phyloP scores from a whole-genome alignment of 53 echinoderm and acorn worm genomes.

The Astropecten irregularis region DNA sequence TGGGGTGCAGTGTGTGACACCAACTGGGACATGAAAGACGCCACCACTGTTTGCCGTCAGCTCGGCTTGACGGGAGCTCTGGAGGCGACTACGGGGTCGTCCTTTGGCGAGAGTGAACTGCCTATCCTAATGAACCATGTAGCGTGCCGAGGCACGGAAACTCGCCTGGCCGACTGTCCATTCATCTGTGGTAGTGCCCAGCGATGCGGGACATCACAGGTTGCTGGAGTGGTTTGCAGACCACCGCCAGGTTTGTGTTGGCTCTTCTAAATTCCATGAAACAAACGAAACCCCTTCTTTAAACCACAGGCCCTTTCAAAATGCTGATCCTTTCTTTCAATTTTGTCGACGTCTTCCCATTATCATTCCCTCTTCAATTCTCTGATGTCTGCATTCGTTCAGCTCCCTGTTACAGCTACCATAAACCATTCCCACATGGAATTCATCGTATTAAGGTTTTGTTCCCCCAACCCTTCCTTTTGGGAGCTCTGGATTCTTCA shows the following conservation, averaged over 20 bases:
- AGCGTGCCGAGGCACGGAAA: conserved; percentile 4
- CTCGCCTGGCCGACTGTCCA: neutral
- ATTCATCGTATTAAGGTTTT: no score
- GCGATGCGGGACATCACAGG: neutral
- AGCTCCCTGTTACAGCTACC: no score
- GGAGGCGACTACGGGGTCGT: neutral
- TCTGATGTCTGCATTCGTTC: no score
- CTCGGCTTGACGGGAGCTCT: conserved; percentile 3
- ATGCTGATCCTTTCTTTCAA: no score
- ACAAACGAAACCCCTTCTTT: no score
- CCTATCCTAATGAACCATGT: conserved; percentile 6
- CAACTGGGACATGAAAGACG: conserved; percentile 24
- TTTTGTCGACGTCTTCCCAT: no score
- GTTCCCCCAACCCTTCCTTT: no score
- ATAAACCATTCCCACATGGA: no score
- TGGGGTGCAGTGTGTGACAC: conserved; percentile 36
- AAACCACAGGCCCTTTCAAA: no score
- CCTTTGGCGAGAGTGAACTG: neutral
- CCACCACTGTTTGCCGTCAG: conserved; percentile 9
- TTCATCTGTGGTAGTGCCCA: neutral
- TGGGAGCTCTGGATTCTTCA: no score
- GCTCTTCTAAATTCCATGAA: no score
- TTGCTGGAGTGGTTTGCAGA: conserved; percentile 25
- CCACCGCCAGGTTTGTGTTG: neutral
- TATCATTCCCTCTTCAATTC: no score